Conservation (phyloP, 2,797 vertebrate species). For the Intellagama lesueurii region DNA sequence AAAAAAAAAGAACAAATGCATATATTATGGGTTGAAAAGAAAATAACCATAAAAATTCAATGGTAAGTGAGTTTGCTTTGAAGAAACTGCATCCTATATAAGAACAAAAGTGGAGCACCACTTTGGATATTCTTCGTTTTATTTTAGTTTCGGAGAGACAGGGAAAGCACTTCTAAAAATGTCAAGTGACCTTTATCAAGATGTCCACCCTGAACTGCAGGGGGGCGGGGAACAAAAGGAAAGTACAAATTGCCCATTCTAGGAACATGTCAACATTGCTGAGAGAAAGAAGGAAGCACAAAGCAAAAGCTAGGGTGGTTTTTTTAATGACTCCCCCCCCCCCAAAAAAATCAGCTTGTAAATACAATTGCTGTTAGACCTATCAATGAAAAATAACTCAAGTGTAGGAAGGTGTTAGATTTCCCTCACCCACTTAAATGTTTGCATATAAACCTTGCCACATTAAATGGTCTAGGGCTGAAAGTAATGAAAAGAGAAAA, state of each 20-base stretch:
- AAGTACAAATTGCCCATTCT: constrained; percentile 37
- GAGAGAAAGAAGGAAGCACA: neutral
- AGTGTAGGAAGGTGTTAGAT: neutral
- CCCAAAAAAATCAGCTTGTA: neutral
- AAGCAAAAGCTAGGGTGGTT: neutral
- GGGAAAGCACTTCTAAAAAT: neutral
- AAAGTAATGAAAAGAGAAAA: neutral
- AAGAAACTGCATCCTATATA: neutral
- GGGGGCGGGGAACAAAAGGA: constrained; percentile 1
- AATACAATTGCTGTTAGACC: neutral
- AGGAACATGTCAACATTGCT: constrained; percentile 23
- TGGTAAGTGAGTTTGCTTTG: neutral
- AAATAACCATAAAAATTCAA: neutral
- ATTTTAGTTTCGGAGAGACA: neutral
- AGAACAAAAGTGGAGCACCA: neutral
- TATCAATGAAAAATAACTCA: neutral
- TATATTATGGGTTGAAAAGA: neutral
- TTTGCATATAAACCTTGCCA: neutral
- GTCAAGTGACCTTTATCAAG: constrained; percentile 6
- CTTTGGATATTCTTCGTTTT: neutral
- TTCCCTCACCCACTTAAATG: neutral
- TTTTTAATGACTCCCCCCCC: neutral
- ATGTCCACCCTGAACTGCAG: neutral
- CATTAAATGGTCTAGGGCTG: neutral
- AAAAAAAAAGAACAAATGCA: neutral